Conservation (phyloP, 30 jellyfish, hydroid and myxozoan species). For the Turritopsis rubra region DNA sequence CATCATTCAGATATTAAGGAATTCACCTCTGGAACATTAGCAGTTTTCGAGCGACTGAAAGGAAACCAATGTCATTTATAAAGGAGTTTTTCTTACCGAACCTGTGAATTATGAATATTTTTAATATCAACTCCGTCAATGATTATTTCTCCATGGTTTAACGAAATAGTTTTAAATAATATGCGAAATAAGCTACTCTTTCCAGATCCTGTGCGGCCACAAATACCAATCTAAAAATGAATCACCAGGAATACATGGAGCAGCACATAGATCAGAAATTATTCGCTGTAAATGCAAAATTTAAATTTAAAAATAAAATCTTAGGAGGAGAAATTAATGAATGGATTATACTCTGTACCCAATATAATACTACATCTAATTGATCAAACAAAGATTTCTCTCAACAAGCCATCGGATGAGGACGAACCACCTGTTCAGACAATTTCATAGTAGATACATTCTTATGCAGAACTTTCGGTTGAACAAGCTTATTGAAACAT, state of each 20-base stretch:
- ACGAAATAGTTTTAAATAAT: constrained; percentile 60
- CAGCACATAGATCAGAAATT: too few species aligned
- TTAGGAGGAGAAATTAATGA: background rate
- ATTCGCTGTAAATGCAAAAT: too few species aligned
- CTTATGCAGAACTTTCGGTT: background rate
- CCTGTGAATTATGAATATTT: constrained; percentile 26
- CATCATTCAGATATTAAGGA: too few species aligned
- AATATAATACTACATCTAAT: background rate
- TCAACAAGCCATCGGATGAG: background rate
- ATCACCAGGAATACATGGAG: too few species aligned
- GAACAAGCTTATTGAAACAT: background rate
- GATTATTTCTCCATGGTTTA: constrained; percentile 51
- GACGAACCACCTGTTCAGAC: background rate
- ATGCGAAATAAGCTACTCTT: constrained; percentile 78
- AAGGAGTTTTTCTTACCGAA: constrained; percentile 59
- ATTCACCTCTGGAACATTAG: too few species aligned
- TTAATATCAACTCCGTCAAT: constrained; percentile 60
- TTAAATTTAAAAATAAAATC: too few species aligned
- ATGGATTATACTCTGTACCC: background rate
- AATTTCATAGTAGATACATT: background rate
- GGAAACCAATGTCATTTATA: too few species aligned
- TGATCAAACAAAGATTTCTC: background rate
- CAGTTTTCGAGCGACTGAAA: too few species aligned
- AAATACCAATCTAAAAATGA: constrained; percentile 71
- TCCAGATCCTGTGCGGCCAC: constrained; percentile 99